Conservation (phyloP, 2,888 invertebrate species). For the Metacarcinus magister region DNA sequence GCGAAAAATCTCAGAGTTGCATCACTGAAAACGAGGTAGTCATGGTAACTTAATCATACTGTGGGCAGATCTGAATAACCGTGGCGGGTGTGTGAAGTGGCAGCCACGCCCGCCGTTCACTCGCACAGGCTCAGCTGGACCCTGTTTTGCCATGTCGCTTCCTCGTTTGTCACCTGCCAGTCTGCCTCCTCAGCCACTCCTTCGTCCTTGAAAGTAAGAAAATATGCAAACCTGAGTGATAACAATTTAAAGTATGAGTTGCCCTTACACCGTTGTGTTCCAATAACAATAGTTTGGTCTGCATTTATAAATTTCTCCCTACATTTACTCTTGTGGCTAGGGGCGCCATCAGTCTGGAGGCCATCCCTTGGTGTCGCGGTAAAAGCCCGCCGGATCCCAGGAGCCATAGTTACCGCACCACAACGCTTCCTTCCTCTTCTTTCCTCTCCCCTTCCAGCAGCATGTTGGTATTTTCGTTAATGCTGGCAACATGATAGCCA, state of each 20-base stretch:
- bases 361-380: background rate
- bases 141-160: conserved; percentile 3
- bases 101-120: background rate
- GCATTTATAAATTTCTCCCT: background rate
- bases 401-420: conserved; percentile 4
- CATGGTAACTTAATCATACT: background rate
- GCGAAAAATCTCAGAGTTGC: background rate
- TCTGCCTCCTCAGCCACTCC: conserved; percentile 35
- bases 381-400: conserved; percentile 48
- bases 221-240: background rate
- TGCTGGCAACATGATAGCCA: background rate
- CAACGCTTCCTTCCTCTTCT: conserved; percentile 17
- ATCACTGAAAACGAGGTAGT: background rate
- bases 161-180: conserved; percentile 21
- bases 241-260: background rate
- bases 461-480: background rate
- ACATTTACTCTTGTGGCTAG: background rate
- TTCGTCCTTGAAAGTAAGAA: background rate
- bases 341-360: conserved; percentile 12
- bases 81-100: background rate
- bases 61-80: background rate
- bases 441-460: conserved; percentile 11
- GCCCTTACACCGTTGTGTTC: background rate
- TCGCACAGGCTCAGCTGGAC: conserved; percentile 8
- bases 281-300: background rate